phyloP scores from a whole-genome alignment of 2,888 invertebrate genomes.

The Alitta virens region DNA sequence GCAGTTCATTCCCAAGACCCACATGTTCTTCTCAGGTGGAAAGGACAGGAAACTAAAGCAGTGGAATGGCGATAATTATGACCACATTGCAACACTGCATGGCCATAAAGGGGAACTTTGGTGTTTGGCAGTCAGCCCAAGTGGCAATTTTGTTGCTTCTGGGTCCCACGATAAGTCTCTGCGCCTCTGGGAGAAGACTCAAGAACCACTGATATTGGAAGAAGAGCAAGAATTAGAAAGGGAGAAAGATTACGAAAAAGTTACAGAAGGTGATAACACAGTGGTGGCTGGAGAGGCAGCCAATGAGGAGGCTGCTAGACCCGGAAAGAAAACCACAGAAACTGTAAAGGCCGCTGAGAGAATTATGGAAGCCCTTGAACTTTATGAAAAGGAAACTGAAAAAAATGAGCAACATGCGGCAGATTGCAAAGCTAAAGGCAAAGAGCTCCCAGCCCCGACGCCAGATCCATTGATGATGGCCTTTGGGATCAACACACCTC shows the following conservation, averaged over 20 bases:
- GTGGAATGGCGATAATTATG: slow-evolving; percentile 93
- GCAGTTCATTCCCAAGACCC: slow-evolving; percentile 85
- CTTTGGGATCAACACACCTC: slow-evolving; percentile 67
- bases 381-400: slow-evolving; percentile 60
- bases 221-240: slow-evolving; percentile 78
- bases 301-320: slow-evolving; percentile 74
- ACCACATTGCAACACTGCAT: slow-evolving; percentile 73
- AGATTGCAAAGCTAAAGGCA: slow-evolving; percentile 42
- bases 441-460: slow-evolving; percentile 59
- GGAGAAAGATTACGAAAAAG: slow-evolving; percentile 64
- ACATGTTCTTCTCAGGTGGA: slow-evolving; percentile 88
- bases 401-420: slow-evolving; percentile 50
- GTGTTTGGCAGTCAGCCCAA: slow-evolving; percentile 74
- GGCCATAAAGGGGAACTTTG: slow-evolving; percentile 82
- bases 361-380: slow-evolving; percentile 81
- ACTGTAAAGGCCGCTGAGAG: slow-evolving; percentile 87
- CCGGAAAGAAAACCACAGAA: slow-evolving; percentile 83
- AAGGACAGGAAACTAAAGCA: slow-evolving; percentile 93
- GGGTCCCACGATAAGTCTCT: slow-evolving; percentile 86
- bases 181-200: slow-evolving; percentile 79
- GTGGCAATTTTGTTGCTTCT: slow-evolving; percentile 73
- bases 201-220: slow-evolving; percentile 86
- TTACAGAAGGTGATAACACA: slow-evolving; percentile 55
- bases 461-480: slow-evolving; percentile 82
- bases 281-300: slow-evolving; percentile 61